A percentile compares a stretch with the other conserved stretches of the same genome.
phyloP scores from a whole-genome alignment of 2,888 invertebrate genomes.

The Lissonota sp. region DNA sequence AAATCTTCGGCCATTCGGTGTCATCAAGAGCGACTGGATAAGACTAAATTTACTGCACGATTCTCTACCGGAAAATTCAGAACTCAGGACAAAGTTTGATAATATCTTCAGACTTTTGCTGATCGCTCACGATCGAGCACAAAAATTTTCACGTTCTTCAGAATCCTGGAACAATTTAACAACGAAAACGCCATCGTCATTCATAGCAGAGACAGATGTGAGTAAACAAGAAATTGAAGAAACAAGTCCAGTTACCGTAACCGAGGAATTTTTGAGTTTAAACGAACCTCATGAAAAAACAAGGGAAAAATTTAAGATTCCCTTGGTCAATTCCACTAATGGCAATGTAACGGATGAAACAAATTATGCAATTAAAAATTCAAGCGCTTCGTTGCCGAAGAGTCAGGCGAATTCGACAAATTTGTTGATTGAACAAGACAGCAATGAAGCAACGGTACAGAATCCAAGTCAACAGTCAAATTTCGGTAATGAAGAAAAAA shows the following conservation, averaged over 20 bases:
- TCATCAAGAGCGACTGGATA: constrained; percentile 72
- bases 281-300: not conserved
- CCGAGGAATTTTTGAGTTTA: not conserved
- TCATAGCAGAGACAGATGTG: not conserved
- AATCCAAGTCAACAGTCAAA: not conserved
- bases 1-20: constrained; percentile 70
- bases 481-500: not conserved
- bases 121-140: constrained; percentile 64
- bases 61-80: constrained; percentile 67
- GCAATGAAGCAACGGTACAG: not conserved
- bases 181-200: not conserved
- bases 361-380: not conserved
- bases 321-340: not conserved
- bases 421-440: not conserved
- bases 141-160: not conserved
- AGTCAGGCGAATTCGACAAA: not conserved
- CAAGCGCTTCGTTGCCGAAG: not conserved
- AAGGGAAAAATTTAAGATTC: not conserved
- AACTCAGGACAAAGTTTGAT: constrained; percentile 68
- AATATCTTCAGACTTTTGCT: constrained; percentile 69
- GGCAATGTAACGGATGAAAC: not conserved
- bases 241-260: not conserved
- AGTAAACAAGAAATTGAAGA: not conserved
- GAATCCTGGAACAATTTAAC: not conserved
- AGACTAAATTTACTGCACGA: constrained; percentile 68